Evolutionary conservation across 1,140 invertebrate genomes (phyloP).

Genomic region (Chionoecetes opilio): DNA sequence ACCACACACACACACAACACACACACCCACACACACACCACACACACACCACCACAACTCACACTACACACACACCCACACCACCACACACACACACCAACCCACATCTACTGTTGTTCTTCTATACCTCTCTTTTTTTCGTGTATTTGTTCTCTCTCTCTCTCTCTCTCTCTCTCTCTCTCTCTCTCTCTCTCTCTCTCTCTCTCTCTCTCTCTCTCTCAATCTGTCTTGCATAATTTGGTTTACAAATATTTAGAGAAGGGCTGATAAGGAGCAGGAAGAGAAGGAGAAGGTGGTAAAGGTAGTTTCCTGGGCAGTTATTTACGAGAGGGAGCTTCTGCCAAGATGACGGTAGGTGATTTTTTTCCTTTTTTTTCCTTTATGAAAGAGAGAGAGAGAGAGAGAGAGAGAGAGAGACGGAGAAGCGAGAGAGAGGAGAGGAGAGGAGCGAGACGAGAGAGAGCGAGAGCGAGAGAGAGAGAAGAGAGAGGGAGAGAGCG

Average conservation of each 20-base stretch:
- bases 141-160: too few species aligned
- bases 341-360: neutral
- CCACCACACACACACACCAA: neutral
- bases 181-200: conserved; percentile 27
- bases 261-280: neutral
- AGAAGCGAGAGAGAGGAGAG: too few species aligned
- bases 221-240: neutral
- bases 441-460: too few species aligned
- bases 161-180: conserved; percentile 21
- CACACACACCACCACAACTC: too few species aligned
- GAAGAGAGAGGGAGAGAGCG: too few species aligned
- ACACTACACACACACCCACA: conserved; percentile 6
- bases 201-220: conserved; percentile 27
- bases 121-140: neutral
- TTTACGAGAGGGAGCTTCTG: conserved; percentile 5
- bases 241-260: neutral
- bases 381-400: neutral
- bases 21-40: conserved; percentile 6
- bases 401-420: too few species aligned
- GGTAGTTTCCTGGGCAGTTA: conserved; percentile 6
- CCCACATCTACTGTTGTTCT: neutral
- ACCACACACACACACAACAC: conserved; percentile 23
- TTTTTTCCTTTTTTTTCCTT: neutral
- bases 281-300: neutral
- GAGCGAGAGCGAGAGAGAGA: too few species aligned